Evolutionary conservation across 1,140 invertebrate genomes (phyloP).

Genomic region (Riptortus pedestris): DNA sequence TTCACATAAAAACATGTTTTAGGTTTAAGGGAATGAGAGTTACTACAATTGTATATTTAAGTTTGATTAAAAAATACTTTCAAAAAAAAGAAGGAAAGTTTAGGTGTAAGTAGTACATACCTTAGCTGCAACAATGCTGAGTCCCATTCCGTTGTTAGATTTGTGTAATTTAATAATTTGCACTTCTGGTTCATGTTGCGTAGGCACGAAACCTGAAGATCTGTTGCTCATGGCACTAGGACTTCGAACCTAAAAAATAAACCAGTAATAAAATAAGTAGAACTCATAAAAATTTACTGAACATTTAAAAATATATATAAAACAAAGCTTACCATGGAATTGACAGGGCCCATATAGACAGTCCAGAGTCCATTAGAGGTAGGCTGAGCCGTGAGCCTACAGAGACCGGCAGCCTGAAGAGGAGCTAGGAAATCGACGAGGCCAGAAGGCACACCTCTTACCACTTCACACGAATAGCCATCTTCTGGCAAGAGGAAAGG

Average conservation of each 20-base stretch:
- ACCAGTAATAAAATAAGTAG: background rate
- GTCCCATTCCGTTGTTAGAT: constrained; percentile 81
- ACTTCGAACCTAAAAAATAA: constrained; percentile 45
- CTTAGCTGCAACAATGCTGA: constrained; percentile 88
- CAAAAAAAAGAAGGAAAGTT: too few species aligned
- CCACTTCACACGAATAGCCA: constrained; percentile 95
- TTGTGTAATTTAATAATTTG: constrained; percentile 83
- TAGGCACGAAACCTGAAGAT: constrained; percentile 42
- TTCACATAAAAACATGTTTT: too few species aligned
- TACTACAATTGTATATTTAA: too few species aligned
- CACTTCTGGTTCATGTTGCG: constrained; percentile 52
- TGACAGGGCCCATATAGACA: constrained; percentile 68
- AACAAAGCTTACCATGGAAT: constrained; percentile 28
- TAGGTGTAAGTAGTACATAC: constrained; percentile 40
- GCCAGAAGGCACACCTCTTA: constrained; percentile 73
- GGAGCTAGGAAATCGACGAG: constrained; percentile 84
- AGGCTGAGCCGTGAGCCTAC: constrained; percentile 77
- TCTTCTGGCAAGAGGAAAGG: constrained; percentile 91
- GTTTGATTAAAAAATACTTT: too few species aligned
- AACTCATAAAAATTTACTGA: background rate
- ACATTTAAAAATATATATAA: background rate
- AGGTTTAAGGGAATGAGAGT: too few species aligned
- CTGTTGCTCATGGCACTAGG: constrained; percentile 50
- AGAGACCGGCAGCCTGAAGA: constrained; percentile 73
- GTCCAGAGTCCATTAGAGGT: constrained; percentile 88